These are phyloP conservation scores for Acanthococcus lagerstroemiae DNA, from an alignment of 2,888 invertebrate species.

Conservation along the genomic window DNA sequence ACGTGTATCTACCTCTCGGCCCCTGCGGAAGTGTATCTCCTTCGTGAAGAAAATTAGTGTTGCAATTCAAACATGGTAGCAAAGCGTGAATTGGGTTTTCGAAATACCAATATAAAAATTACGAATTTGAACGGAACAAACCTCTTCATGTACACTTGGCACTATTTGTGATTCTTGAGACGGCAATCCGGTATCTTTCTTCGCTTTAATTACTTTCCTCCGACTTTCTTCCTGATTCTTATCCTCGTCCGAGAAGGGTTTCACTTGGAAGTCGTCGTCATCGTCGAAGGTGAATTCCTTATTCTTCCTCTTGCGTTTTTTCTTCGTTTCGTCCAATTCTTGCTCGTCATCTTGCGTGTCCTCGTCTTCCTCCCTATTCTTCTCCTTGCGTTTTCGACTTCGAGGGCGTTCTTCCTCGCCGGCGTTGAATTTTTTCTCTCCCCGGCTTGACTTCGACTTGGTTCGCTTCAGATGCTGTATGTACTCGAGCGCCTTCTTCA, in stretches of 20 bases:
- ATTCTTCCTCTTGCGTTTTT: slow-evolving; percentile 24
- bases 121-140: too few species aligned
- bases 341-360: slow-evolving; percentile 11
- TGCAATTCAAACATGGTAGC: too few species aligned
- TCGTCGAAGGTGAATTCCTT: slow-evolving; percentile 1
- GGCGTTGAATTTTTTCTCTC: not conserved
- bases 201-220: slow-evolving; percentile 15
- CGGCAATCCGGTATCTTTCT: not conserved
- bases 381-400: slow-evolving; percentile 1
- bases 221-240: slow-evolving; percentile 21
- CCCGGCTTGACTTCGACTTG: not conserved
- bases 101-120: too few species aligned
- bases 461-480: slow-evolving; percentile 7
- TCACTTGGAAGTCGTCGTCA: slow-evolving; percentile 13
- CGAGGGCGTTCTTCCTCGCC: not conserved
- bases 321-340: not conserved
- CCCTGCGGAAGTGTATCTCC: too few species aligned
- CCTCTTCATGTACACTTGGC: slow-evolving; percentile 26
- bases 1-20: too few species aligned
- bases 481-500: slow-evolving; percentile 17
- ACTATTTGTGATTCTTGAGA: slow-evolving; percentile 25
- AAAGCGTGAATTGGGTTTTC: too few species aligned
- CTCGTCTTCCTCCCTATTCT: slow-evolving; percentile 1
- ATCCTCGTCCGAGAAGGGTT: slow-evolving; percentile 7
- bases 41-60: too few species aligned